Base-by-base conservation (phyloP, 2,797 vertebrate species). In the Chlorospingus flavigularis region DNA sequence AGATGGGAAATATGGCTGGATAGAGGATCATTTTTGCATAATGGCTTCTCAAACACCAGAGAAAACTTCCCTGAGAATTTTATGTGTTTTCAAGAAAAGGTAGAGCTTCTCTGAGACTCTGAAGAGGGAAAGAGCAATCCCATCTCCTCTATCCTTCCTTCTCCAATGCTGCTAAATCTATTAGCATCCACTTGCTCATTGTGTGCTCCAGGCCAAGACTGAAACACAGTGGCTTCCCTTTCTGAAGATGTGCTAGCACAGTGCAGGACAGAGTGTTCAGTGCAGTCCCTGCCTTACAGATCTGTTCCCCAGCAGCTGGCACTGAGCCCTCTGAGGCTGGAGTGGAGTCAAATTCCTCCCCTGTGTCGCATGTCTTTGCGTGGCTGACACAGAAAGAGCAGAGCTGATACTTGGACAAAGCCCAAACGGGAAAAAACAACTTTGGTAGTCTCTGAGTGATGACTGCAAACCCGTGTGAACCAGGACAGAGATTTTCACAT, bases 401-500 rank as follows among this genome's bases (percentile, higher is more conserved):
- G 68, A 88, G 72, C 40, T 2, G 0, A 80, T 68, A 43, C 57
- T 94, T 96, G 94, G 94, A 90, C 70, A 74, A 77, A 91, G 58
- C 72, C 92, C 95, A 96, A 63, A 86, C 9, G 4, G 96, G 94
- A 93, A 96, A 86, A 95, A 93, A 86, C 79, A 77, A 86, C 87
- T 91, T 40, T 35, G 71, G 86, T 72, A 92, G 57, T 42, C 50
- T 57, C 80, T 72, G 87, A 88, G 86, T 73, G 79, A 63, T 26
- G 93, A 54, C 90, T 76, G 4, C 12, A 60, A 67, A 62, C 30
- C 70, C 23, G 47, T 96, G 95, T 95, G 95, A 95, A 95, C 81
- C 87, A 53, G 72, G 85, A 72, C 11, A 0, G 87, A 96, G 94
- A 94, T 97, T 95, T 97, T 96, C 94, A 94, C 96, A 96, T 83